A percentile compares a stretch with the other conserved stretches of the same genome.
Evolutionary conservation across 1,140 invertebrate species (phyloP).

Genomic region (Drosophila murphyi): DNA sequence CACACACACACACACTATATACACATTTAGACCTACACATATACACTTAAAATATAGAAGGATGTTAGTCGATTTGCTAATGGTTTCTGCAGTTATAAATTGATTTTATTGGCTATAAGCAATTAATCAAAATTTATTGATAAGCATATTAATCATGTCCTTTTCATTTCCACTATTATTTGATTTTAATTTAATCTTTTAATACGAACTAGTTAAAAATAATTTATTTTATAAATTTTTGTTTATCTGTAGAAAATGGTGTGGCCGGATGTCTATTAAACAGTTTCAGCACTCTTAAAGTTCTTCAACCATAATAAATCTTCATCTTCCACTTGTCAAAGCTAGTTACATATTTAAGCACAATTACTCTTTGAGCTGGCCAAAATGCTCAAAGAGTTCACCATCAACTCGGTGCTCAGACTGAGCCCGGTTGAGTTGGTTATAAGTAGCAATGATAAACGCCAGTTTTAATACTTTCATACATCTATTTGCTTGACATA

Average conservation of each 20-base stretch:
- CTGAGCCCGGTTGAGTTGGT: slow-evolving; percentile 2
- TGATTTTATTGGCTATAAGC: slow-evolving; percentile 29
- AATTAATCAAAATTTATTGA: neutral
- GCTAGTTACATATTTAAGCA: slow-evolving; percentile 22
- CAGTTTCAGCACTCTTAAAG: neutral
- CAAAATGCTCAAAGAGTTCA: slow-evolving; percentile 11
- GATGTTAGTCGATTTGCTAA: slow-evolving; percentile 53
- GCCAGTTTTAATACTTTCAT: slow-evolving; percentile 25
- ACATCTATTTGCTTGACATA: slow-evolving; percentile 2
- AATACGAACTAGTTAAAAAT: neutral
- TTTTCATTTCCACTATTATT: neutral
- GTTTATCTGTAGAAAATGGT: neutral
- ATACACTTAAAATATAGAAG: slow-evolving; percentile 10
- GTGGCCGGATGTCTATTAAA: slow-evolving; percentile 11
- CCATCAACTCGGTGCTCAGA: neutral
- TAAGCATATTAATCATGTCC: neutral
- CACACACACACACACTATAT: neutral
- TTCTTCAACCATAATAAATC: slow-evolving; percentile 32
- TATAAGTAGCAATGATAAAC: slow-evolving; percentile 21
- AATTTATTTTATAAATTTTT: too few species aligned
- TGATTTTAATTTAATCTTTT: neutral
- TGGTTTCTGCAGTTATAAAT: slow-evolving; percentile 51
- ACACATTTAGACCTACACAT: neutral
- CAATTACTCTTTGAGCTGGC: slow-evolving; percentile 32
- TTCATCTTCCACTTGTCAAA: slow-evolving; percentile 40